Conservation (phyloP, 2,113 vertebrate species). For the Alouatta palliata region DNA sequence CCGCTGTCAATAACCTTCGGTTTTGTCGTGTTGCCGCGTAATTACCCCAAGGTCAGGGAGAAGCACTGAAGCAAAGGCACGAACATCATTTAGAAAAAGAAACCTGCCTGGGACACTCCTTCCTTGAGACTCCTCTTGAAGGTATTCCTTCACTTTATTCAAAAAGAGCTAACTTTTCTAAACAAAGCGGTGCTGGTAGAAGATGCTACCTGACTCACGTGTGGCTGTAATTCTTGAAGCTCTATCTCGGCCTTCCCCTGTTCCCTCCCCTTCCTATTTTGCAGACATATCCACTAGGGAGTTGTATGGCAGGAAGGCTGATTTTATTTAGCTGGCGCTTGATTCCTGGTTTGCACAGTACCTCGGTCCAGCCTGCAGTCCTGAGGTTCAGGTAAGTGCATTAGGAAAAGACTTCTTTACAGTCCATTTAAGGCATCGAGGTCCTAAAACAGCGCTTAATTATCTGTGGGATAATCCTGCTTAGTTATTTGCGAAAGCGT, state of each 20-base stretch:
- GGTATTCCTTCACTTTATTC: not conserved
- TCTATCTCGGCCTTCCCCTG: not conserved
- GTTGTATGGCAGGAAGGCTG: constrained; percentile 51
- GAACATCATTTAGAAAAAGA: not conserved
- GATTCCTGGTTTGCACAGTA: not conserved
- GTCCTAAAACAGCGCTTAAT: not conserved
- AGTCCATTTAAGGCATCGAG: not conserved
- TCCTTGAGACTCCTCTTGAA: not conserved
- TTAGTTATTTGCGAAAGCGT: not conserved
- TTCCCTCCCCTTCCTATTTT: constrained; percentile 75
- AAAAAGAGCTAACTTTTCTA: not conserved
- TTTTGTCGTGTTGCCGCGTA: rapidly evolving
- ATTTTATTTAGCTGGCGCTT: constrained; percentile 7
- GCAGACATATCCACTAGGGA: constrained; percentile 33
- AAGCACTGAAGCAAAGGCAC: not conserved
- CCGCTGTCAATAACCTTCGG: rapidly evolving
- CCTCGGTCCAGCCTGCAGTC: not conserved
- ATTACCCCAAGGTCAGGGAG: not conserved
- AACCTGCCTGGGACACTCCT: rapidly evolving
- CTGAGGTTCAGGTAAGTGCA: constrained; percentile 60
- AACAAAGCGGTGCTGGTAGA: not conserved
- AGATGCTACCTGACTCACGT: not conserved
- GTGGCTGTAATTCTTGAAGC: not conserved
- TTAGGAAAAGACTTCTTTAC: not conserved
- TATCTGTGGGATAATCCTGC: not conserved